Base-by-base conservation (phyloP, 2,113 vertebrate genomes). In the Myxocyprinus asiaticus region DNA sequence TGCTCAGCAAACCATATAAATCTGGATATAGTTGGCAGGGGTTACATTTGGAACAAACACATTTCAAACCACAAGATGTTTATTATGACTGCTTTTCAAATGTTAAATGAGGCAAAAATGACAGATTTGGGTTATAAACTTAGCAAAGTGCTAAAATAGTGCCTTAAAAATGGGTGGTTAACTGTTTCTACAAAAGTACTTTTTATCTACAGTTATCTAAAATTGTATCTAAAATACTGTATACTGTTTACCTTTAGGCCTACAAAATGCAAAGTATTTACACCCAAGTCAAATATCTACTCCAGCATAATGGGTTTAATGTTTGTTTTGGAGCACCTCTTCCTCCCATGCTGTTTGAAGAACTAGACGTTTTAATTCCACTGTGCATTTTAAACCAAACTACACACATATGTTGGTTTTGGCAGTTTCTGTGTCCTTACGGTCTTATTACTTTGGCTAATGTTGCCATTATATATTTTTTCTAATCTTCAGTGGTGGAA, bases 401-500 rank as follows among this genome's bases (percentile, higher is more conserved):
- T 4, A 4, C 48, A 42, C 68, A 75, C 15, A 15, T 76, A 11
- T 75, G 50, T 62, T 55, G 62, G 8, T 64, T 63, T 62, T 78
- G 62, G 67, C 55, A 51, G 55, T 56, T 3, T 9, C 59, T 64
- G 22, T 33, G 22, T 33, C 22, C 22, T 1, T 43, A 64, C 2
- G 6, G 0, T 67, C 59, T 22, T 47, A 33, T 59, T 69, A 1
- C 48, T 78, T 51, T 66, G 76, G 69, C 55, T 63, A 62, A 48
- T 45, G 33, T 48, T 50, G 12, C 44, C 12, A 12, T 22, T 33
- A 3, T 78, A 64, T 42, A 67, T 83, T 76, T 51, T 72, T 68
- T 78, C 10, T 17, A 67, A 64, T 65, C 63, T 65, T 73, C 56
- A 77, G 62, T 33, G 6, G 56, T 47, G 12, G 43, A 70, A 53